Base-by-base conservation (phyloP, 2,797 vertebrate species). In the Sandelia bainsii region DNA sequence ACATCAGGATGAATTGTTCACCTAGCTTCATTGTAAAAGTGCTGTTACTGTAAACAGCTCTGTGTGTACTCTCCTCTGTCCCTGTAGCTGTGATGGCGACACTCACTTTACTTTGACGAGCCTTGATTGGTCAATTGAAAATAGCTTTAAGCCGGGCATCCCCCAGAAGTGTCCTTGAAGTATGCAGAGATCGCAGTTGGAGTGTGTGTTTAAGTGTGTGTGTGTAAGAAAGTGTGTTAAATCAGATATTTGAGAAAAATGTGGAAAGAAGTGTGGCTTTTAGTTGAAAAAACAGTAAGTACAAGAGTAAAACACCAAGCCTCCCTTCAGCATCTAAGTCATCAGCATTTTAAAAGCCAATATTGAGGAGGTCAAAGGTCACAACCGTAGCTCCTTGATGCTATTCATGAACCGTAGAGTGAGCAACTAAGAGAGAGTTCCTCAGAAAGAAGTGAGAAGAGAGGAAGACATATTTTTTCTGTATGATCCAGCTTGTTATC, bases 81-180 rank as follows among this genome's bases (percentile, higher is more conserved):
- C 34, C 67, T 17, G 42, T 34, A 59, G 74, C 59, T 25, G 29
- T 12, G 5, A 17, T 6, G 13, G 20, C 1, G 3, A 50, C 56
- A 39, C 54, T 60, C 51, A 39, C 62, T 82, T 78, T 37, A 50
- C 80, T 80, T 80, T 63, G 65, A 54, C 46, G 27, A 37, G 62
- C 59, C 44, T 32, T 79, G 79, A 84, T 79, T 82, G 79, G 79
- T 62, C 72, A 61, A 49, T 50, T 84, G 83, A 82, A 67, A 68
- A 72, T 37, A 54, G 56, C 39, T 75, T 77, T 81, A 60, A 62
- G 71, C 66, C 54, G 51, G 60, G 66, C 71, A 62, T 63, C 37
- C 57, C 84, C 48, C 58, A 69, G 34, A 73, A 64, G 52, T 78
- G 81, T 80, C 80, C 72, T 82, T 84, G 68, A 77, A 62, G 61